Base-by-base conservation (phyloP, 2,888 invertebrate species). In the Azorinus chamasolen region DNA sequence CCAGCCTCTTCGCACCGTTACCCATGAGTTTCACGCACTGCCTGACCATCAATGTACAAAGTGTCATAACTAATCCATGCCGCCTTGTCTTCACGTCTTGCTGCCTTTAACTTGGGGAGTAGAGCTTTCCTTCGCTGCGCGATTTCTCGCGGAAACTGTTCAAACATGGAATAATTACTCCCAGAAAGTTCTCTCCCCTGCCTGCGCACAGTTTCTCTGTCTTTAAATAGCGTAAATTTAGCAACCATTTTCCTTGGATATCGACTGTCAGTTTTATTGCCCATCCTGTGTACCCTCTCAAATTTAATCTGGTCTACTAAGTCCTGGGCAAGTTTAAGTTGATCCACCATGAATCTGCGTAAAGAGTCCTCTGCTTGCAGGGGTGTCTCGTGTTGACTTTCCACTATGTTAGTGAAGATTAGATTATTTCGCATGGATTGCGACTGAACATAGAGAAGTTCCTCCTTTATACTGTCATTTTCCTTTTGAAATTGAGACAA, bases 61-160 rank as follows among this genome's bases (percentile, higher is more conserved):
- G 22, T 55, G 20, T 64, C 64, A 24, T 64, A 64, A n/a, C 25
- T 39, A 5, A 66, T 46, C 66, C 66, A 66, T 18, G 66, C 45
- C n/a, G 22, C 14, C 2, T 66, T 57, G 20, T 50, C 66, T 5
- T 27, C 20, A 20, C 50, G n/a, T 16, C 14, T 57, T 3, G 48
- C 57, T 8, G 57, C 43, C 22, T 18, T 32, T 16, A 66, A 5
- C 18, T 58, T 45, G 16, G 50, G 57, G 4, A 66, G n/a, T 8
- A 58, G n/a, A 6, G 5, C 3, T 39, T 25, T 58, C 12, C 66
- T 8, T 18, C 22, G 18, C 2, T 57, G 22, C 5, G 39, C 22
- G 8, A 66, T 22, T 25, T 57, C 58, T 18, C 22, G 10, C 2
- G 58, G 66, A 27, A 66, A 66, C 22, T 66, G 57, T 41, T 66